A percentile compares a stretch with the other conserved stretches of the same genome.
These are phyloP conservation scores for Benthochromis sp. DNA, from an alignment of 2,113 vertebrate species.

Conservation along the genomic window DNA sequence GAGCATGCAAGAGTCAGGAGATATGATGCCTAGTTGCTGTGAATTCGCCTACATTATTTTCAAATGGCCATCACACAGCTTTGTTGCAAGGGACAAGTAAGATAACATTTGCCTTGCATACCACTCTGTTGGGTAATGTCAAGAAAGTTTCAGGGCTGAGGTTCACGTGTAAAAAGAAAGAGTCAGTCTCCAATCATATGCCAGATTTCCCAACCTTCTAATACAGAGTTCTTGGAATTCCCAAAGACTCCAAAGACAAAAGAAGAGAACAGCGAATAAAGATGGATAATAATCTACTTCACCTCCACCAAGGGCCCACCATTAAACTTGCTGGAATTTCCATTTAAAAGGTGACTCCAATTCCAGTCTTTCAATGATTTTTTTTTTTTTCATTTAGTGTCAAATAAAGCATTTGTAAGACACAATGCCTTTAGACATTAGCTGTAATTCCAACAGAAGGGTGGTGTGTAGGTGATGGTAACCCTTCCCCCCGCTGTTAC, in stretches of 20 bases:
- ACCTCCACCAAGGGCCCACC: not conserved
- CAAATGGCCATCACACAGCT: not conserved
- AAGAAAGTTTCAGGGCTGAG: not conserved
- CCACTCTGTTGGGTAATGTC: not conserved
- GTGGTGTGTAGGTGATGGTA: constrained; percentile 61
- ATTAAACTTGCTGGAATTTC: not conserved
- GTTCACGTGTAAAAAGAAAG: not conserved
- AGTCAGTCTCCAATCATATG: not conserved
- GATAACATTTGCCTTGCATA: not conserved
- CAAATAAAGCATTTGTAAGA: not conserved
- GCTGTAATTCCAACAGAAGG: constrained; percentile 51
- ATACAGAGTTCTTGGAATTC: not conserved
- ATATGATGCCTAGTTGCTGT: not conserved
- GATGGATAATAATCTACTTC: not conserved
- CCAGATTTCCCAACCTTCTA: not conserved
- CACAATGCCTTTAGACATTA: not conserved
- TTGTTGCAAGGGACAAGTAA: not conserved
- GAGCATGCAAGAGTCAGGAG: not conserved
- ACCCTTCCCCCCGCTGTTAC: not conserved
- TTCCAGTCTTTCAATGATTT: not conserved
- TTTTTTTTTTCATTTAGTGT: not conserved
- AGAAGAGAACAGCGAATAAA: not conserved
- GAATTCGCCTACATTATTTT: not conserved
- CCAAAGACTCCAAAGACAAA: not conserved
- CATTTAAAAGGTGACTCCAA: not conserved